phyloP scores from a whole-genome alignment of 37 sponge, comb jelly and placozoan genomes.

The Aplysina aerophoba region DNA sequence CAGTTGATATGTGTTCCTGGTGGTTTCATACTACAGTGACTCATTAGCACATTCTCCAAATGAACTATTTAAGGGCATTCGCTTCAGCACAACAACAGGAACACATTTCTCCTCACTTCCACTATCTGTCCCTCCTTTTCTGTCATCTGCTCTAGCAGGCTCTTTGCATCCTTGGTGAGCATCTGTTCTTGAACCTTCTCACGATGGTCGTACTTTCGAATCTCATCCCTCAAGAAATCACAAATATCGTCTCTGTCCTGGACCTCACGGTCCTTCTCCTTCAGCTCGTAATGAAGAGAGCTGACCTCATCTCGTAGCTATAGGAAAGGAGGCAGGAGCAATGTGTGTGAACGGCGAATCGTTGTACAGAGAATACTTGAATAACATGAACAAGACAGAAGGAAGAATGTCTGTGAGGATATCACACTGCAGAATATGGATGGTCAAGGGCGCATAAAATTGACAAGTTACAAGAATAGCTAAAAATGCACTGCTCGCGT shows the following conservation, averaged over 20 bases:
- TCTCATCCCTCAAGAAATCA: slow-evolving; percentile 20
- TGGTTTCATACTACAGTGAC: too few species aligned
- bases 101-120: slow-evolving; percentile 2
- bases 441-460: too few species aligned
- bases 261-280: slow-evolving; percentile 18
- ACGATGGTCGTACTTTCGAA: slow-evolving; percentile 2
- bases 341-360: too few species aligned
- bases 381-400: too few species aligned
- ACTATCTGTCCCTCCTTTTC: not conserved
- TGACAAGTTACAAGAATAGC: too few species aligned
- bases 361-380: not conserved
- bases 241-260: slow-evolving; percentile 1
- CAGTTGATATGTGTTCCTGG: too few species aligned
- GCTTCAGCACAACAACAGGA: too few species aligned
- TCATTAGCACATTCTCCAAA: too few species aligned
- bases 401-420: too few species aligned
- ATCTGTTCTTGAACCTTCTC: not conserved
- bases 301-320: not conserved
- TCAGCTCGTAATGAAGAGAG: not conserved
- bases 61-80: too few species aligned
- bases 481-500: too few species aligned
- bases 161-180: not conserved
- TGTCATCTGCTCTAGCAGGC: slow-evolving; percentile 3
- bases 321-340: not conserved
- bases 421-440: too few species aligned